Conservation (phyloP, 1,140 invertebrate genomes). For the Macrotrachela quadricornifera region DNA sequence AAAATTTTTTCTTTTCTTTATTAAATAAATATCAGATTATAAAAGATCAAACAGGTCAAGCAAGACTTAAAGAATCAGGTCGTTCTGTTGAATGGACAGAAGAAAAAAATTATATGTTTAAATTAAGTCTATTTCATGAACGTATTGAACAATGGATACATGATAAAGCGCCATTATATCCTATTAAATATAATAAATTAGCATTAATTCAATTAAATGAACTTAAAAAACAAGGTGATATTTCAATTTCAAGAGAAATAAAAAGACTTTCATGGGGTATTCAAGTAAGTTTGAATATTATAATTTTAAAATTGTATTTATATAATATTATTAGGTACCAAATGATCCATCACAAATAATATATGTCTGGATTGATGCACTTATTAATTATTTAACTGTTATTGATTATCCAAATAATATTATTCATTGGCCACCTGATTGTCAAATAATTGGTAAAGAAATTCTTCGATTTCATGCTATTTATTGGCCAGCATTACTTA, state of each 20-base stretch:
- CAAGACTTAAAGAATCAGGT: constrained; percentile 16
- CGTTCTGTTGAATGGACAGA: constrained; percentile 60
- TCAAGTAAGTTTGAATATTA: neutral
- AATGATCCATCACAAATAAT: constrained; percentile 57
- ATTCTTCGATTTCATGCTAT: constrained; percentile 88
- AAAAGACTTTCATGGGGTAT: constrained; percentile 6
- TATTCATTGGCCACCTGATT: constrained; percentile 53
- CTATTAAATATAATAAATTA: neutral
- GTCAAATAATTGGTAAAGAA: constrained; percentile 89
- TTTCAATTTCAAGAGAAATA: constrained; percentile 6
- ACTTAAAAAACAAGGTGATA: constrained; percentile 35
- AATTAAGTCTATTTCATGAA: neutral
- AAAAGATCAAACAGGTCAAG: neutral
- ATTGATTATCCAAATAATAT: constrained; percentile 47
- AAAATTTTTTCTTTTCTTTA: too few relatives aligned
- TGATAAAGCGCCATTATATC: neutral
- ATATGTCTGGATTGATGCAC: constrained; percentile 94
- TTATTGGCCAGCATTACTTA: constrained; percentile 96
- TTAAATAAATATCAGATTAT: constrained; percentile 11
- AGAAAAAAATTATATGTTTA: constrained; percentile 83
- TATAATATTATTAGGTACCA: constrained; percentile 32
- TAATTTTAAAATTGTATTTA: too few relatives aligned
- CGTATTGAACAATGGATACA: neutral
- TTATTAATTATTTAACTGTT: constrained; percentile 79
- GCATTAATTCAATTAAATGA: constrained; percentile 36